phyloP scores from a whole-genome alignment of 2,113 vertebrate species.

The Proterorhinus semilunaris region DNA sequence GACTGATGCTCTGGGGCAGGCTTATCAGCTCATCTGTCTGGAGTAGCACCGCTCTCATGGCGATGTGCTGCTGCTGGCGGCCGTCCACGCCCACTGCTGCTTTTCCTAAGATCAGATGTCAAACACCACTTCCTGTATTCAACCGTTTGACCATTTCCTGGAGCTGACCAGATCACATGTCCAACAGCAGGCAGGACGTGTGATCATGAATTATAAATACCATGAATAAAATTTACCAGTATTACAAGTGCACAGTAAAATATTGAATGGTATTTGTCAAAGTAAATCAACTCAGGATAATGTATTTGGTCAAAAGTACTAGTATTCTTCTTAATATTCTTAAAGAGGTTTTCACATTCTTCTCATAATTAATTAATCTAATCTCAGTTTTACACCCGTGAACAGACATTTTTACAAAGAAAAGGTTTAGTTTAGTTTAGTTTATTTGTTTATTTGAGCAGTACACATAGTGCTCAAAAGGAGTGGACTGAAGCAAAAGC shows the following conservation, averaged over 20 bases:
- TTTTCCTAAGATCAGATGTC: slow-evolving; percentile 56
- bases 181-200: neutral
- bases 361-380: no score
- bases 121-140: slow-evolving; percentile 61
- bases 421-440: no score
- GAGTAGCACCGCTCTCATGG: slow-evolving; percentile 57
- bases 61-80: slow-evolving; percentile 51
- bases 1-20: slow-evolving; percentile 51
- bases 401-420: no score
- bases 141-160: slow-evolving; percentile 51
- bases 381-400: no score
- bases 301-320: no score
- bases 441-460: no score
- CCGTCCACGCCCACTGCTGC: slow-evolving; percentile 48
- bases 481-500: no score
- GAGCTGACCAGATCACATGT: slow-evolving; percentile 5
- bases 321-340: no score
- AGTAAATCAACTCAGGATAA: no score
- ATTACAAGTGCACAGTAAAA: neutral
- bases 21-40: slow-evolving; percentile 72
- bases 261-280: no score
- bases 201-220: neutral
- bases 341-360: no score
- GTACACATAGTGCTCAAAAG: no score
- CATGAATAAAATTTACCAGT: neutral